Conservation (phyloP, 2,113 vertebrate genomes). For the Rhinoderma darwinii region DNA sequence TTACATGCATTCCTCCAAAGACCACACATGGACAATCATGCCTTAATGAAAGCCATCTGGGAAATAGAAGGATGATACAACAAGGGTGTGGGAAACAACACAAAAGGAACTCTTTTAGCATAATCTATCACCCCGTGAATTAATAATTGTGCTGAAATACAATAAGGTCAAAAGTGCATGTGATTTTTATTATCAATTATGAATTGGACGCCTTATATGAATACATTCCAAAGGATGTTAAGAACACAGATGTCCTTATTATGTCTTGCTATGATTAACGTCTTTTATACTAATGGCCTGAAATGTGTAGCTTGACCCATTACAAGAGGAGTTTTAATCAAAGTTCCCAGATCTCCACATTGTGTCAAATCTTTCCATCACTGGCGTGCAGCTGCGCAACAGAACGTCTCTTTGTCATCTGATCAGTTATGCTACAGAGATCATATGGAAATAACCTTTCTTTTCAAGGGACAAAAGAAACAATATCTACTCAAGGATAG, state of each 20-base stretch:
- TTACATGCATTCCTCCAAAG: slow-evolving; percentile 14
- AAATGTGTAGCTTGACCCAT: slow-evolving; percentile 29
- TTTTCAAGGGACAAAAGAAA: slow-evolving; percentile 2
- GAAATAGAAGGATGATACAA: slow-evolving; percentile 44
- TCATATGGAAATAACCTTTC: slow-evolving; percentile 39
- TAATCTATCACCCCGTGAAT: slow-evolving; percentile 44
- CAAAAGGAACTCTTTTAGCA: slow-evolving; percentile 20
- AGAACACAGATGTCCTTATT: slow-evolving; percentile 54
- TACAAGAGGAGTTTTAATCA: slow-evolving; percentile 37
- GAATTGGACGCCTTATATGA: slow-evolving; percentile 45
- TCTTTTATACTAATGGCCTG: slow-evolving; percentile 40
- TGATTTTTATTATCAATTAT: slow-evolving; percentile 45
- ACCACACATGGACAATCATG: slow-evolving; percentile 50
- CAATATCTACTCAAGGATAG: slow-evolving; percentile 38
- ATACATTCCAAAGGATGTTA: slow-evolving; percentile 46
- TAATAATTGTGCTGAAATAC: slow-evolving; percentile 42
- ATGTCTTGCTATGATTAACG: slow-evolving; percentile 48
- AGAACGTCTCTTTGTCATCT: slow-evolving; percentile 52
- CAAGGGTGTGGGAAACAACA: slow-evolving; percentile 47
- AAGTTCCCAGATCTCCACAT: slow-evolving; percentile 26
- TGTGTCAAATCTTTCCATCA: slow-evolving; percentile 30
- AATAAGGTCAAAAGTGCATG: slow-evolving; percentile 47
- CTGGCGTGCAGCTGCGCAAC: slow-evolving; percentile 50
- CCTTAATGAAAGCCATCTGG: slow-evolving; percentile 38
- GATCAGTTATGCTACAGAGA: slow-evolving; percentile 43